Base-by-base conservation (phyloP, 2,888 invertebrate species). In the Conistra vaccinii region DNA sequence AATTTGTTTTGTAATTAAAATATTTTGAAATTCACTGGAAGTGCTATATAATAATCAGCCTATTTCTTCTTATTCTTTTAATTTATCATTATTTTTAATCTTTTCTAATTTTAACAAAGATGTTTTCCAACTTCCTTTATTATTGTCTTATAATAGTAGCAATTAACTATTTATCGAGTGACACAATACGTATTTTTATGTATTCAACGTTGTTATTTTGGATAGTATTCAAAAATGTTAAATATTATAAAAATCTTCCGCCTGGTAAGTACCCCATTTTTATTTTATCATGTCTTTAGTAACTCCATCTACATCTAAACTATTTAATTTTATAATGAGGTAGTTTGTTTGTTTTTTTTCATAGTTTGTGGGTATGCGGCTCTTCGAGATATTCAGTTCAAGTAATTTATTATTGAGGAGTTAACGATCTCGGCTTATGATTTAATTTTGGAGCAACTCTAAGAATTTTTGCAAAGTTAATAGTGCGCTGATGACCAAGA, bases 261-360 rank as follows among this genome's bases (percentile, higher is more conserved):
- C 89, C 89, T 48, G 89, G 89, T 90, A 82, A 89, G 89, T 84
- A 20, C 26, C 6, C 3, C 23, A 51, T 61, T 68, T 69, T 68
- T 23, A n/a, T 68, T 45, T 23, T 10, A 26, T 68, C 9, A 26
- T 57, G 10, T 0, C 3, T 29, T 72, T 48, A 10, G 0, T 26
- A 35, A 61, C 3, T 4, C 2, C 23, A n/a, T 48, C n/a, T n/a
- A 7, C n/a, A n/a, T n/a, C n/a, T n/a, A n/a, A n/a, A n/a, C n/a
- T n/a, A n/a, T n/a, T n/a, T n/a, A n/a, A n/a, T n/a, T n/a, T n/a
- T n/a, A n/a, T n/a, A n/a, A n/a, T n/a, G n/a, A n/a, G n/a, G n/a
- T n/a, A n/a, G n/a, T n/a, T n/a, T n/a, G n/a, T n/a, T n/a, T n/a
- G n/a, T n/a, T n/a, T n/a, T n/a, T n/a, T n/a, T n/a, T n/a, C n/a